Percentiles rank a stretch among this genome's conserved stretches.
phyloP scores from a whole-genome alignment of 2,888 invertebrate genomes.

The Ennomos fuscantarius region DNA sequence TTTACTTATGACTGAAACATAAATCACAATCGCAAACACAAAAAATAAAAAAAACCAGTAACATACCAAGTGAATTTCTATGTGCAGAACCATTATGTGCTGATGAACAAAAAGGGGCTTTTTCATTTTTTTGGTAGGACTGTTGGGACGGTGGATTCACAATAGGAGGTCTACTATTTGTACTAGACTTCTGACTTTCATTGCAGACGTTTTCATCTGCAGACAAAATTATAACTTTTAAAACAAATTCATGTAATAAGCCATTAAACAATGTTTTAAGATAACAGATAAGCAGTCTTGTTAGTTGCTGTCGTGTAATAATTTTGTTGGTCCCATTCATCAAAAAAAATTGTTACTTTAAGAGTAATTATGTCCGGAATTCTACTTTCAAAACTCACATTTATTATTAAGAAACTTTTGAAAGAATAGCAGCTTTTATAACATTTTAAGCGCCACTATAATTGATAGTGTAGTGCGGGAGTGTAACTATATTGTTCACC shows the following conservation, averaged over 20 bases:
- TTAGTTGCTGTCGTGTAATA: no score
- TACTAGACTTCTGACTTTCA: slow-evolving; percentile 76
- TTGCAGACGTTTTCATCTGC: slow-evolving; percentile 81
- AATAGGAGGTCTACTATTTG: slow-evolving; percentile 63
- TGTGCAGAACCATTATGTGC: slow-evolving; percentile 75
- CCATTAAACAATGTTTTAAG: slow-evolving; percentile 6
- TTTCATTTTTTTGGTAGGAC: slow-evolving; percentile 66
- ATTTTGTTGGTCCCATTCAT: no score
- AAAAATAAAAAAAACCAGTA: slow-evolving; percentile 38
- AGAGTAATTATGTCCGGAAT: no score
- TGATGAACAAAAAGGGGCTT: slow-evolving; percentile 59
- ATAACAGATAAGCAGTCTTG: slow-evolving; percentile 18
- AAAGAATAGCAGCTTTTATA: no score
- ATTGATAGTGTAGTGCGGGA: no score
- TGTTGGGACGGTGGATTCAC: slow-evolving; percentile 57
- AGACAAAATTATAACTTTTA: slow-evolving; percentile 62
- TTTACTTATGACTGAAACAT: no score
- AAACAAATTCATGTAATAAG: slow-evolving; percentile 35
- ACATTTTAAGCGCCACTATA: no score
- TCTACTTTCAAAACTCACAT: no score
- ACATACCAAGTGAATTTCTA: slow-evolving; percentile 78
- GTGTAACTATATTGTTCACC: no score
- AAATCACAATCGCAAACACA: slow-evolving; percentile 5
- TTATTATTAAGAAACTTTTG: no score
- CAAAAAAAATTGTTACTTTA: no score